Evolutionary conservation across 53 echinoderm and acorn worm genomes (phyloP).

Genomic region (Pentamera pediparva): DNA sequence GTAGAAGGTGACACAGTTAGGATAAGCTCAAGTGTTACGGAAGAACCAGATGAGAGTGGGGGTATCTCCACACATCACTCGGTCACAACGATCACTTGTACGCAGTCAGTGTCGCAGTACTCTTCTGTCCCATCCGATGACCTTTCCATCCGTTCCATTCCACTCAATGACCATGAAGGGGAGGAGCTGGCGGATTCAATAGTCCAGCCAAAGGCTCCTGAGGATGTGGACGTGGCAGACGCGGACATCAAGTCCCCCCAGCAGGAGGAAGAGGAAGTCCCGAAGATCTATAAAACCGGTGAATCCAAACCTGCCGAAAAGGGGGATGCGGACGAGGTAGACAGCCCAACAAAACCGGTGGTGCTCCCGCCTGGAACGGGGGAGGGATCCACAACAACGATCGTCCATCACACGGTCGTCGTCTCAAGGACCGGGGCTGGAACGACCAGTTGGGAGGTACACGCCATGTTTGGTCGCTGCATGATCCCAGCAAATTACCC

Average conservation of each 20-base stretch:
- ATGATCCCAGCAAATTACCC: too few relatives aligned
- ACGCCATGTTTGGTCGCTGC: constrained; percentile 8
- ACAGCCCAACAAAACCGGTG: constrained; percentile 81
- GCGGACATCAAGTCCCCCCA: constrained; percentile 54
- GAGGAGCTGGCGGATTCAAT: constrained; percentile 74
- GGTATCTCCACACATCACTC: constrained; percentile 11
- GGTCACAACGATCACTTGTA: constrained; percentile 10
- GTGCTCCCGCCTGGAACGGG: neutral
- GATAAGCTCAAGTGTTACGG: too few relatives aligned
- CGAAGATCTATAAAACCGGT: constrained; percentile 45
- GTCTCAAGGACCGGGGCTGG: neutral
- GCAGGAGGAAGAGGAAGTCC: constrained; percentile 28
- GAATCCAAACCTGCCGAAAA: constrained; percentile 42
- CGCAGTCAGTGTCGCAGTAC: constrained; percentile 25
- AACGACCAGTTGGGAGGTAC: neutral
- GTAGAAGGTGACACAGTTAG: too few relatives aligned
- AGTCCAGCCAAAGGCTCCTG: constrained; percentile 62
- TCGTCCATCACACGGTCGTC: neutral
- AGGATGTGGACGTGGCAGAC: constrained; percentile 65
- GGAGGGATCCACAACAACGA: neutral
- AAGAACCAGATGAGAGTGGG: neutral
- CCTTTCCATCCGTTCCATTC: too few relatives aligned
- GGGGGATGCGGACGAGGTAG: constrained; percentile 61
- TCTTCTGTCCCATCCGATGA: constrained; percentile 11
- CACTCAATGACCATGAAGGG: too few relatives aligned